These are phyloP conservation scores for Synanthedon vespiformis DNA, from an alignment of 2,888 invertebrate genomes.

Conservation along the genomic window DNA sequence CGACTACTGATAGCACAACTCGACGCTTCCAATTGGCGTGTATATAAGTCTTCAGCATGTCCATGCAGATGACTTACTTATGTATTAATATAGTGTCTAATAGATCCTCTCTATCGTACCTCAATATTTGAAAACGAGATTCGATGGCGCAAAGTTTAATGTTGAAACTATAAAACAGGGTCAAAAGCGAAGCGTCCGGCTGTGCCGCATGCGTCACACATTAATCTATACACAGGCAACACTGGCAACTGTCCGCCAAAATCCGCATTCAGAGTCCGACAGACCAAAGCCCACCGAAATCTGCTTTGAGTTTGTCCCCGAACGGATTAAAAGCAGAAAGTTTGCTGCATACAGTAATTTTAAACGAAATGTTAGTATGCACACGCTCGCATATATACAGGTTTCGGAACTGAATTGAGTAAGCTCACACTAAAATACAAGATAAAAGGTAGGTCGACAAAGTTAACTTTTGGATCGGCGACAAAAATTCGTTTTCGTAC, in stretches of 20 bases:
- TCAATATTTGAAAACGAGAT: too few relatives aligned
- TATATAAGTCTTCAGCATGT: too few relatives aligned
- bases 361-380: constrained; percentile 16
- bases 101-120: too few relatives aligned
- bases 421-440: too few relatives aligned
- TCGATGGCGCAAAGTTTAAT: constrained; percentile 14
- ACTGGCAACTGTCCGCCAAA: constrained; percentile 24
- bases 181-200: constrained; percentile 5
- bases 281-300: constrained; percentile 48
- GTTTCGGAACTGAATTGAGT: background rate
- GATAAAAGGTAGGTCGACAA: too few relatives aligned
- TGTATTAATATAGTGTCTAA: too few relatives aligned
- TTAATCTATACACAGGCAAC: constrained; percentile 39
- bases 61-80: too few relatives aligned
- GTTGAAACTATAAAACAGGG: constrained; percentile 23
- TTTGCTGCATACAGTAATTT: constrained; percentile 35
- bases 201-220: constrained; percentile 37
- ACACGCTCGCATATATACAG: background rate
- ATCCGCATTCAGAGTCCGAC: constrained; percentile 46
- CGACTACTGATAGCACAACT: too few relatives aligned
- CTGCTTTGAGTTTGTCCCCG: constrained; percentile 53
- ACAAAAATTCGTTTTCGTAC: too few relatives aligned
- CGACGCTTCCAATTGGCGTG: too few relatives aligned
- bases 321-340: constrained; percentile 50
- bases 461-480: too few relatives aligned